Percentiles rank a stretch among this genome's conserved stretches.
Evolutionary conservation across 2,797 vertebrate species (phyloP).

Genomic region (Siniperca scherzeri): DNA sequence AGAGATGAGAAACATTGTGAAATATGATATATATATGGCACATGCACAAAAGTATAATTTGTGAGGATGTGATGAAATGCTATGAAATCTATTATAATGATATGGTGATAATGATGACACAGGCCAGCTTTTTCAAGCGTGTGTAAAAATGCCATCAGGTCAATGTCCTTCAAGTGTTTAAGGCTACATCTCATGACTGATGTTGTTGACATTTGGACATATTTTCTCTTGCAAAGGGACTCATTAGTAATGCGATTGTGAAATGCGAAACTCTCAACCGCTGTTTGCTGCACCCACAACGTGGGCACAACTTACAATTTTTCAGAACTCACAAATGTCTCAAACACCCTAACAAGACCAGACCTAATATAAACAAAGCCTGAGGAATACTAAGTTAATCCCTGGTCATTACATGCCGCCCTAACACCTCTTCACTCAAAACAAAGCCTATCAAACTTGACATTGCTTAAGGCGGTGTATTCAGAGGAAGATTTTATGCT

Average conservation of each 20-base stretch:
- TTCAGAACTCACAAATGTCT: slow-evolving; percentile 43
- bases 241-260: slow-evolving; percentile 31
- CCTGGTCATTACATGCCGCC: slow-evolving; percentile 50
- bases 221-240: slow-evolving; percentile 33
- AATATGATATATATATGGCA: slow-evolving; percentile 49
- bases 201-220: slow-evolving; percentile 49
- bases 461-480: slow-evolving; percentile 55
- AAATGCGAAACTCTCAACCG: slow-evolving; percentile 10
- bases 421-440: slow-evolving; percentile 51
- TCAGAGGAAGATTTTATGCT: slow-evolving; percentile 40
- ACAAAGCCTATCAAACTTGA: slow-evolving; percentile 60
- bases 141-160: slow-evolving; percentile 45
- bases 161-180: slow-evolving; percentile 35
- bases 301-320: slow-evolving; percentile 6
- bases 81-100: slow-evolving; percentile 50
- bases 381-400: slow-evolving; percentile 46
- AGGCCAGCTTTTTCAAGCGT: slow-evolving; percentile 24
- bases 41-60: slow-evolving; percentile 48
- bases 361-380: slow-evolving; percentile 56
- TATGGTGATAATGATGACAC: background rate
- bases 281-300: slow-evolving; percentile 15
- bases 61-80: slow-evolving; percentile 65
- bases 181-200: slow-evolving; percentile 33
- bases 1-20: slow-evolving; percentile 51
- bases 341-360: slow-evolving; percentile 25